A percentile compares a stretch with the other conserved stretches of the same genome.
phyloP scores from a whole-genome alignment of 2,113 vertebrate genomes.

The Pogona vitticeps region DNA sequence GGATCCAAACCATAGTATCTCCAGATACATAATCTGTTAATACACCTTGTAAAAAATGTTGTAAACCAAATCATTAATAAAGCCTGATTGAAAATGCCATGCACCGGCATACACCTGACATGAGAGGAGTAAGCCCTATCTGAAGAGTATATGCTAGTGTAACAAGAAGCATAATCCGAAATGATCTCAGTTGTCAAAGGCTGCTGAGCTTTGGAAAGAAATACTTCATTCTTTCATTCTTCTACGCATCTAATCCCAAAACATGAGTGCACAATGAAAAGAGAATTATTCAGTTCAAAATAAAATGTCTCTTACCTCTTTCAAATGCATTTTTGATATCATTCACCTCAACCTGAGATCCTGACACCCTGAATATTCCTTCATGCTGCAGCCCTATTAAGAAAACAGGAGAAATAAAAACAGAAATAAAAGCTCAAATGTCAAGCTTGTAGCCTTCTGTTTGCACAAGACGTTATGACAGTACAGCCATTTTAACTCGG shows the following conservation, averaged over 20 bases:
- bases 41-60: background rate
- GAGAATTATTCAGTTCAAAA: rapidly evolving
- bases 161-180: conserved; percentile 38
- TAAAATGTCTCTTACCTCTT: conserved; percentile 81
- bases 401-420: background rate
- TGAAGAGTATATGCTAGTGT: background rate
- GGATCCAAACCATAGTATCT: background rate
- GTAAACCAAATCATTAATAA: background rate
- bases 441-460: background rate
- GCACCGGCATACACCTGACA: conserved; percentile 47
- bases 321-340: conserved; percentile 99
- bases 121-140: background rate
- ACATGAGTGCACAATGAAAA: rapidly evolving
- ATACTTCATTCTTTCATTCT: background rate
- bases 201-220: conserved; percentile 25
- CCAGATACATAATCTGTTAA: too few relatives aligned
- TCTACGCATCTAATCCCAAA: background rate
- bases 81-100: conserved; percentile 31
- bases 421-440: background rate
- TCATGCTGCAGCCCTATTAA: conserved; percentile 91
- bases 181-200: conserved; percentile 8
- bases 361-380: conserved; percentile 96
- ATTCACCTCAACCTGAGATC: conserved; percentile 97
- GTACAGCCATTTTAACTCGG: background rate
- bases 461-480: background rate